Base-by-base conservation (phyloP, 2,888 invertebrate species). In the Chouioia cunea region DNA sequence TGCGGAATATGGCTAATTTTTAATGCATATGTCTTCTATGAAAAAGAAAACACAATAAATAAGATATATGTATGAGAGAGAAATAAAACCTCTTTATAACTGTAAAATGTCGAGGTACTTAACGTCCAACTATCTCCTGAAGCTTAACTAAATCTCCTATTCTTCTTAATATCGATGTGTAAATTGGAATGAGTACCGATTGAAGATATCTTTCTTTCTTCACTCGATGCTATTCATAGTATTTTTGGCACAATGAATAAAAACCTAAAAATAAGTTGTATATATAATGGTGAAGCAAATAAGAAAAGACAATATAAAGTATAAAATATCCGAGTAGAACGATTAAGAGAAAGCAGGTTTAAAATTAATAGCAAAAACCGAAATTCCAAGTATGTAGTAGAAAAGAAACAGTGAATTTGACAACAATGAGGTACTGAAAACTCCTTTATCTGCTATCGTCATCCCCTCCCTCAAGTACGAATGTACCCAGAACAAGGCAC, bases 141-240 rank as follows among this genome's bases (percentile, higher is more conserved):
- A 54, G 65, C 60, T 27, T 27, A 36, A 1, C 1, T 50, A 57
- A n/a, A n/a, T n/a, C n/a, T n/a, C n/a, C n/a, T n/a, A 62, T 47
- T 60, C 56, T 70, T 63, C 58, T 6, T 2, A 44, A 18, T 52
- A 16, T 67, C 63, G 2, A 58, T 6, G 46, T 15, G n/a, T 66
- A 63, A 47, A 67, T 71, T 77, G 77, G 77, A 77, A 76, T 73
- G 64, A 63, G 57, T 54, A 76, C 77, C 77, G 77, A 77, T 60
- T 73, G 58, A 60, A 65, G 54, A 68, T 70, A 62, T 50, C 63
- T 36, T 65, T 56, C 44, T 36, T 36, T 36, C 36, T 36, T 36
- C 10, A 1, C 10, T 36, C n/a, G n/a, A n/a, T n/a, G 2, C 36
- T 3, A 6, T 36, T 36, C 36, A 12, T 36, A n/a, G n/a, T n/a